These are phyloP conservation scores for Etheostoma nigrum DNA, from an alignment of 2,797 vertebrate genomes.

Conservation along the genomic window DNA sequence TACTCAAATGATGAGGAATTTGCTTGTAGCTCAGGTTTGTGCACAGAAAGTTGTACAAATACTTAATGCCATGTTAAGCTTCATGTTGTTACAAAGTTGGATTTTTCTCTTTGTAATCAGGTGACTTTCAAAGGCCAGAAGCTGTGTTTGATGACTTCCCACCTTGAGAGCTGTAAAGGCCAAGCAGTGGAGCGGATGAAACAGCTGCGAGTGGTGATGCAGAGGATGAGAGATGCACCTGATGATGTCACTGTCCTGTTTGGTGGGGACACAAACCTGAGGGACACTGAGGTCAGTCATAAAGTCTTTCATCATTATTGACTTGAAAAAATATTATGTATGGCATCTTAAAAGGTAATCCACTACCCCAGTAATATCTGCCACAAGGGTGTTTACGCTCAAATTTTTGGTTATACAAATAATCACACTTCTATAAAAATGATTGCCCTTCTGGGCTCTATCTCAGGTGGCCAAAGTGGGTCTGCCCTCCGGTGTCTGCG, in stretches of 20 bases:
- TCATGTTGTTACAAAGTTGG: fast-evolving
- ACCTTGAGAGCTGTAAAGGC: conserved; percentile 94
- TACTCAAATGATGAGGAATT: conserved; percentile 95
- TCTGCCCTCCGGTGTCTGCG: conserved; percentile 85
- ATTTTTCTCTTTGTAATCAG: conserved; percentile 68
- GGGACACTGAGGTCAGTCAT: conserved; percentile 90
- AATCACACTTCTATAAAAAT: background rate
- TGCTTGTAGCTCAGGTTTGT: conserved; percentile 91
- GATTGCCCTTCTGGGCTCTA: background rate
- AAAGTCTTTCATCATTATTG: conserved; percentile 1
- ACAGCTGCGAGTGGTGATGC: conserved; percentile 87
- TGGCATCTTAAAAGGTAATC: background rate
- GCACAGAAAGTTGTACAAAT: background rate
- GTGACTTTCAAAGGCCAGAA: conserved; percentile 87
- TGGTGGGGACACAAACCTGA: conserved; percentile 96
- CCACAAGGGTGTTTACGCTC: background rate
- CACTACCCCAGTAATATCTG: background rate
- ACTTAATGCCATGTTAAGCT: background rate
- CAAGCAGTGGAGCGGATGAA: conserved; percentile 89
- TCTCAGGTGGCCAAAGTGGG: conserved; percentile 89
- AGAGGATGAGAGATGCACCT: conserved; percentile 85
- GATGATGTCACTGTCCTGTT: conserved; percentile 91
- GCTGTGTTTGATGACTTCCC: conserved; percentile 94
- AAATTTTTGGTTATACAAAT: background rate
- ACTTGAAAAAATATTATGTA: background rate